Percentiles rank a stretch among this genome's conserved stretches.
phyloP scores from a whole-genome alignment of 2,888 invertebrate genomes.

The Caenorhabditis angaria region DNA sequence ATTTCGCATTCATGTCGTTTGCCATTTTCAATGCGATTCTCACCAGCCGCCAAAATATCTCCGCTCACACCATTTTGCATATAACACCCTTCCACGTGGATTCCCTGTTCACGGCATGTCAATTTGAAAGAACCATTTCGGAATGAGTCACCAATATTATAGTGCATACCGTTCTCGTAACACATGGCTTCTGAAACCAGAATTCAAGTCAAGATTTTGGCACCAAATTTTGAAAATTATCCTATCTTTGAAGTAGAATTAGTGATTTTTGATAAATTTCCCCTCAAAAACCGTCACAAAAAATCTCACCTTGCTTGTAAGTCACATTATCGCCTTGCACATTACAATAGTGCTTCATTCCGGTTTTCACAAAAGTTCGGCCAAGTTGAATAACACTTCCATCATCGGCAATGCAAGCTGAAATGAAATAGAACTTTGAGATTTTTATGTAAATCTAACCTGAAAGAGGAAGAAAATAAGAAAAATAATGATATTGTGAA shows the following conservation, averaged over 20 bases:
- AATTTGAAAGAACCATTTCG: slow-evolving; percentile 69
- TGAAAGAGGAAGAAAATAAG: too few relatives aligned
- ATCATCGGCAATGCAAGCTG: slow-evolving; percentile 70
- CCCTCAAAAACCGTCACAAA: too few relatives aligned
- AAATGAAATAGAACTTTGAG: slow-evolving; percentile 12
- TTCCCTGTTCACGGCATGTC: slow-evolving; percentile 63
- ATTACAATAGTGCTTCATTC: slow-evolving; percentile 65
- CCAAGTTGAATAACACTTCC: slow-evolving; percentile 68
- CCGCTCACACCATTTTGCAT: slow-evolving; percentile 58
- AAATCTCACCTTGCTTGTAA: slow-evolving; percentile 66
- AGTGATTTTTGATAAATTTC: too few relatives aligned
- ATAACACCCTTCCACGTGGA: slow-evolving; percentile 67
- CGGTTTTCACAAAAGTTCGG: slow-evolving; percentile 62
- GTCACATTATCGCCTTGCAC: slow-evolving; percentile 67
- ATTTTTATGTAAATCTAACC: too few relatives aligned
- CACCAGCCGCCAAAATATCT: slow-evolving; percentile 59
- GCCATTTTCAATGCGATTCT: slow-evolving; percentile 62
- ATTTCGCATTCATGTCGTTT: slow-evolving; percentile 66
- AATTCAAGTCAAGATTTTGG: neutral
- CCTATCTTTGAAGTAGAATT: too few relatives aligned
- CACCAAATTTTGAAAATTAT: neutral
- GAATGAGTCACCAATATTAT: slow-evolving; percentile 69
- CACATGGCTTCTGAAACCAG: slow-evolving; percentile 68
- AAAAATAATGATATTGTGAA: too few relatives aligned
- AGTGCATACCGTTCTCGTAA: slow-evolving; percentile 69